Evolutionary conservation across 2,888 invertebrate genomes (phyloP).

Genomic region (Melieria omissa): DNA sequence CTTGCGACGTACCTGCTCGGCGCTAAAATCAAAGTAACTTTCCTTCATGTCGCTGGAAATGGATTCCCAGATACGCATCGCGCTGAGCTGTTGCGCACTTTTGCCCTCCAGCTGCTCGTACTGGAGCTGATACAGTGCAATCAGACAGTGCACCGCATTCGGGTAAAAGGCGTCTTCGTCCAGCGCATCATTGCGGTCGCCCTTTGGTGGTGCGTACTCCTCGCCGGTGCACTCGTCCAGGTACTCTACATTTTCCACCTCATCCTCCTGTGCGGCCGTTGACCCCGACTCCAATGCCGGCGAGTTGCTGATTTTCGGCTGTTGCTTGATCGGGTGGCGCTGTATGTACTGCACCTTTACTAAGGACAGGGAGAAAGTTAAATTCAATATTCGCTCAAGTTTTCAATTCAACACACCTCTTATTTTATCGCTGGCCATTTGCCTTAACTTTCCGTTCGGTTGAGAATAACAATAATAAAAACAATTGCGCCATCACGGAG

Average conservation of each 20-base stretch:
- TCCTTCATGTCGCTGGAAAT: conserved; percentile 47
- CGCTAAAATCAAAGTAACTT: conserved; percentile 45
- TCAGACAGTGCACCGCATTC: conserved; percentile 47
- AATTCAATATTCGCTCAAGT: too few relatives aligned
- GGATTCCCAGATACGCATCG: conserved; percentile 39
- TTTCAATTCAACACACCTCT: too few relatives aligned
- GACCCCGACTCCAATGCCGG: background rate
- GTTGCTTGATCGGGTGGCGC: too few relatives aligned
- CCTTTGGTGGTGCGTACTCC: too few relatives aligned
- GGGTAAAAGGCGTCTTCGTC: conserved; percentile 46
- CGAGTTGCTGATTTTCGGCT: background rate
- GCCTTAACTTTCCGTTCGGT: too few relatives aligned
- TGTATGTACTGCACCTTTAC: too few relatives aligned
- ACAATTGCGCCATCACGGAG: too few relatives aligned
- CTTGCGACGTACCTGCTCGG: conserved; percentile 42
- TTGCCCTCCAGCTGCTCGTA: conserved; percentile 37
- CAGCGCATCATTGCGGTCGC: background rate
- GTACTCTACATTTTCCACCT: conserved; percentile 47
- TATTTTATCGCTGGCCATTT: too few relatives aligned
- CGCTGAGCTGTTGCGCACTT: background rate
- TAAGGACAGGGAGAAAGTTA: too few relatives aligned
- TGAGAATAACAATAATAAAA: too few relatives aligned
- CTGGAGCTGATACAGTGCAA: conserved; percentile 44
- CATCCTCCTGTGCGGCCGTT: conserved; percentile 19
- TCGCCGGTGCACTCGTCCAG: conserved; percentile 40